A percentile compares a stretch with the other conserved stretches of the same genome.
Conservation (phyloP, 2,113 vertebrate species). For the Apteryx owenii region DNA sequence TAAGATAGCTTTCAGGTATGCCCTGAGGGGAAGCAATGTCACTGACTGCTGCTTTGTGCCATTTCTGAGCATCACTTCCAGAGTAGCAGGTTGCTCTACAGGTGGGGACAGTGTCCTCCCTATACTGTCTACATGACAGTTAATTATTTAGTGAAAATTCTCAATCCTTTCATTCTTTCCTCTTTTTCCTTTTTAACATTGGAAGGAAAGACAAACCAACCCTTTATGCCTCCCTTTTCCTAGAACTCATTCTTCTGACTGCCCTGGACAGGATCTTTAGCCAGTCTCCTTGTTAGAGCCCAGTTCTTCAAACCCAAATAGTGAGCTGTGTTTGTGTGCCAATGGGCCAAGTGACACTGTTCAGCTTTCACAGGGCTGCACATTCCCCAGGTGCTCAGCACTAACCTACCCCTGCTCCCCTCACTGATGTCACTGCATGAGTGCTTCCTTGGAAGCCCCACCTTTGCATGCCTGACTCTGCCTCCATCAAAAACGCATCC, state of each 20-base stretch:
- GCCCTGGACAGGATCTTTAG: not conserved
- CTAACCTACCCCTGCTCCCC: not conserved
- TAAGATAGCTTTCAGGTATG: not conserved
- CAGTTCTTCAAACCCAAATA: not conserved
- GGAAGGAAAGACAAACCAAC: fast-evolving
- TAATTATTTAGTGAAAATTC: not conserved
- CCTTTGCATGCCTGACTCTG: not conserved
- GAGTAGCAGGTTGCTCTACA: not conserved
- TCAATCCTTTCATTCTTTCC: not conserved
- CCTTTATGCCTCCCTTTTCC: not conserved
- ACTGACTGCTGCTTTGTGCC: not conserved
- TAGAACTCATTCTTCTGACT: too few species aligned
- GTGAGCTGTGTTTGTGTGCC: not conserved
- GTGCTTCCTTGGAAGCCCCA: not conserved
- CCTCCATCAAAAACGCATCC: fast-evolving
- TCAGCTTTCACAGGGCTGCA: not conserved
- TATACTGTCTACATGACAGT: not conserved
- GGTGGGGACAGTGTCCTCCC: not conserved
- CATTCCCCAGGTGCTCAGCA: not conserved
- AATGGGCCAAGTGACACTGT: too few species aligned
- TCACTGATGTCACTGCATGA: fast-evolving
- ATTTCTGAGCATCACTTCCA: not conserved
- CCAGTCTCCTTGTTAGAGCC: too few species aligned
- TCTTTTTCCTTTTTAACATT: not conserved
- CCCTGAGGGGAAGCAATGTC: not conserved